Conservation (phyloP, 2,888 invertebrate species). For the Athrips mouffetella region DNA sequence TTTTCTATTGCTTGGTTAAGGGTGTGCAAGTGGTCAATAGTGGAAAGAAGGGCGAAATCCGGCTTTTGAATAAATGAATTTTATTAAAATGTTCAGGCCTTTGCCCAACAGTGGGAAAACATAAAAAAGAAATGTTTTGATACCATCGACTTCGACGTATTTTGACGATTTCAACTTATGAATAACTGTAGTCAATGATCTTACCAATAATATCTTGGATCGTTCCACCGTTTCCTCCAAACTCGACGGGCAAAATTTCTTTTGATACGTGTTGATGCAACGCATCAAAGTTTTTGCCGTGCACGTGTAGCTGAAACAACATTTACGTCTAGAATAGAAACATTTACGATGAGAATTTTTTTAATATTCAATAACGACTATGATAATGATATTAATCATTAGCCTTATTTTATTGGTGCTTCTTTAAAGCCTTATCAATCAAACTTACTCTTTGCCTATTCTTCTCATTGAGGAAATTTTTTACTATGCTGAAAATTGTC, state of each 20-base stretch:
- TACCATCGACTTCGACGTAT: not conserved
- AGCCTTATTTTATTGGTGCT: not conserved
- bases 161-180: not conserved
- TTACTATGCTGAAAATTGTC: conserved; percentile 49
- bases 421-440: not conserved
- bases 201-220: conserved; percentile 66
- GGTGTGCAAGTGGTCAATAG: no score
- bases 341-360: not conserved
- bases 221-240: conserved; percentile 79
- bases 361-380: not conserved
- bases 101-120: no score
- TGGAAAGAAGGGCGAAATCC: not conserved
- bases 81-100: not conserved
- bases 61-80: not conserved
- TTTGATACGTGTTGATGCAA: conserved; percentile 45
- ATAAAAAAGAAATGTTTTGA: not conserved
- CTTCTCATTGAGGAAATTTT: conserved; percentile 17
- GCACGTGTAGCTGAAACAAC: conserved; percentile 5
- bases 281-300: not conserved
- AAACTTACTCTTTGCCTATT: conserved; percentile 16
- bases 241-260: conserved; percentile 78
- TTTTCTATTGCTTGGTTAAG: no score
- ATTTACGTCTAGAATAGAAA: not conserved
- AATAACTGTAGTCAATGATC: no score
- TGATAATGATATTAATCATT: not conserved